Base-by-base conservation (phyloP, 2,113 vertebrate species). In the Procavia capensis region DNA sequence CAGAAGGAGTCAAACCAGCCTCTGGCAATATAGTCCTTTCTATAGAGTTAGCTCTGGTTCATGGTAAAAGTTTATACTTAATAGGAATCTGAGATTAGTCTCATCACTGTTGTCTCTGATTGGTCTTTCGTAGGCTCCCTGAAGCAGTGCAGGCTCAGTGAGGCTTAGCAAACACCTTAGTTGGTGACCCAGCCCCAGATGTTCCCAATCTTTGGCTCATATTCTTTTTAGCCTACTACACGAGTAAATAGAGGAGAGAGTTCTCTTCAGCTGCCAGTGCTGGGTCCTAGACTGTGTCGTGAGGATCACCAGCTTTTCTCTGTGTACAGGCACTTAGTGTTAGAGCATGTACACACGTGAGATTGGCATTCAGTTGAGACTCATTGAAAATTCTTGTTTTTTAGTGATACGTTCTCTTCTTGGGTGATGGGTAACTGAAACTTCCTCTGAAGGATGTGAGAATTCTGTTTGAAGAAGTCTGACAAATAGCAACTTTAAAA, bases 141-240 rank as follows among this genome's bases (percentile, higher is more conserved):
- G 36, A 34, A 85, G 88, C 74, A 3, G 2, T 82, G 36, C 90
- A 90, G 59, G 78, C 81, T 78, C 59, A 94, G 94, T 78, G 66
- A 94, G 94, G 89, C 83, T 93, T 94, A 91, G 47, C 68, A 81
- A 41, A 96, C 66, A 70, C 78, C 63, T 90, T 74, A 31, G 70
- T 84, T 95, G 54, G 86, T 88, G 79, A 78, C 63, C 59, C 17
- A 22, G 24, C 39, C 54, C 20, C 75, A 24, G 17, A 47, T 75
- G 57, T 86, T 43, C 70, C 75, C 20, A 17, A 47, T 75, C 63
- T 86, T 39, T 75, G 43, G 82, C 75, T 88, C 39, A 17, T 31
- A 27, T 76, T 94, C 87, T 95, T 75, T 93, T 92, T 68, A 70
- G 64, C 59, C 41, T 6, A 36, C 17, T 50, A 34, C 14, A 1